Base-by-base conservation (phyloP, 2,888 invertebrate species). In the Napeogenes sylphis region DNA sequence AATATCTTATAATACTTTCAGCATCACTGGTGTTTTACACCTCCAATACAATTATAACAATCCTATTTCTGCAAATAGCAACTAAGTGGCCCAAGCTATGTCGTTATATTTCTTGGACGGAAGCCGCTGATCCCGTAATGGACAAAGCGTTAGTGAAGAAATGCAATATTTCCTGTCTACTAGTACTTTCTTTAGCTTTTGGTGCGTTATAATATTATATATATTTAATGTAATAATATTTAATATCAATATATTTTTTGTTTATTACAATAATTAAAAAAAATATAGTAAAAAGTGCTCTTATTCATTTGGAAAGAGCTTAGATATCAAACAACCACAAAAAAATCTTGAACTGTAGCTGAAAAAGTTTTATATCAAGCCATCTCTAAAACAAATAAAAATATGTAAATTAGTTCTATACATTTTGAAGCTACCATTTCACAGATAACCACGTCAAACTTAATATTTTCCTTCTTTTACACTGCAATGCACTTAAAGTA, bases 51-150 rank as follows among this genome's bases (percentile, higher is more conserved):
- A 59, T 72, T 6, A 82, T 78, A 2, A 78, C 77, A 0, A 55
- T 78, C 0, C 55, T 83, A 1, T 87, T 85, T 56, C 62, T 80
- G 0, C 77, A 78, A 0, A 75, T 84, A 4, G 84, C 84, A 5
- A 77, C 47, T 59, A 76, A 78, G 67, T 86, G 86, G 87, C 83
- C 84, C 0, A 73, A 71, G 12, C 68, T 86, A 2, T 75, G 79
- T 47, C 70, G 70, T 46, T 71, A 75, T 2, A 83, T 86, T 14
- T 70, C 80, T 0, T 75, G 67, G 30, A 75, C 76, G 0, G 85
- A 87, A 62, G 73, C 76, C 0, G 66, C 71, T 0, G 79, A 85
- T 54, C 83, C 83, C 0, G 78, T 77, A 38, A 71, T 68, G 5
- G 84, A 85, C 58, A 55, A 47, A 0, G 69, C 67, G 1, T 64